These are phyloP conservation scores for Anolis sagrei DNA, from an alignment of 2,113 vertebrate species.

Conservation along the genomic window DNA sequence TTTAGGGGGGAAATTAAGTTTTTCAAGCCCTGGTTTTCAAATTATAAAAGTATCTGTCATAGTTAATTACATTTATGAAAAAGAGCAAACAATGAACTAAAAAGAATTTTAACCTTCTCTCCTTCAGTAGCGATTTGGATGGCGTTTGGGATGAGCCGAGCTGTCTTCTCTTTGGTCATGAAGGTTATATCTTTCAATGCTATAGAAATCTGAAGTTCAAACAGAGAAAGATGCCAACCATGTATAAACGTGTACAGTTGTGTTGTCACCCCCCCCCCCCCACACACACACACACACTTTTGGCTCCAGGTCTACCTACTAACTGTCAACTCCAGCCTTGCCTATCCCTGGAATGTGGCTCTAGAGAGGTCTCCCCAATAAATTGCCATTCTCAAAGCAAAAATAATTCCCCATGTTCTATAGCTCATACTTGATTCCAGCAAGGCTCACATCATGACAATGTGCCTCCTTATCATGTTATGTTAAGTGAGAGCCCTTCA, in stretches of 20 bases:
- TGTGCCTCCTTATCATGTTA: neutral
- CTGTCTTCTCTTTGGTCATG: slow-evolving; percentile 92
- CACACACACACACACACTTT: no score
- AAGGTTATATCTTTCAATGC: slow-evolving; percentile 85
- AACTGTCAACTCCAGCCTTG: neutral
- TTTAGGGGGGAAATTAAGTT: no score
- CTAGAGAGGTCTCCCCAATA: neutral
- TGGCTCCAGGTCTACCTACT: neutral
- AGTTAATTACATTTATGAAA: neutral
- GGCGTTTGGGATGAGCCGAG: slow-evolving; percentile 91
- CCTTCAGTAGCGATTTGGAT: slow-evolving; percentile 87
- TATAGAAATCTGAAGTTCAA: slow-evolving; percentile 81
- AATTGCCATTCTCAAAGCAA: neutral
- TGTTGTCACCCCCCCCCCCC: no score
- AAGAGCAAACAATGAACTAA: neutral
- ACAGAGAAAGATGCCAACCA: slow-evolving; percentile 44
- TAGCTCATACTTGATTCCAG: neutral
- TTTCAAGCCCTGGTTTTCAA: neutral
- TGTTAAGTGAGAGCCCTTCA: neutral
- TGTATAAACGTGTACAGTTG: slow-evolving; percentile 9
- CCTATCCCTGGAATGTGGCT: neutral
- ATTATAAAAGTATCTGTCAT: neutral
- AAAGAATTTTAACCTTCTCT: slow-evolving; percentile 83
- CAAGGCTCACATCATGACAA: neutral
- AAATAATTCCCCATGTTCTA: neutral